phyloP scores from a whole-genome alignment of 2,888 invertebrate species.

The Rhagonycha fulva region DNA sequence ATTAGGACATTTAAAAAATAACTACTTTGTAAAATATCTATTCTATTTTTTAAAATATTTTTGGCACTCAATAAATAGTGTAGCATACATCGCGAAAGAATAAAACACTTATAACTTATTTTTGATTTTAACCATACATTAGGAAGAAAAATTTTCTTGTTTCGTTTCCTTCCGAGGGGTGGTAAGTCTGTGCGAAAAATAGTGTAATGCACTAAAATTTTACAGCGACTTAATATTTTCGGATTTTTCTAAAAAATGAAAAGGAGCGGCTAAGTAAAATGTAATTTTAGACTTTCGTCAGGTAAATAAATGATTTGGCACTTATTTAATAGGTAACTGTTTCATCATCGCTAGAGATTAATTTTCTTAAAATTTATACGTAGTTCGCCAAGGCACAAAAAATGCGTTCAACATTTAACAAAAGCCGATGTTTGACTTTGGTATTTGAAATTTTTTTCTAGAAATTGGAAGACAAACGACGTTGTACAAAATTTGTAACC shows the following conservation, averaged over 20 bases:
- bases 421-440: not conserved
- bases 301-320: not conserved
- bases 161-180: too few relatives aligned
- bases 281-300: not conserved
- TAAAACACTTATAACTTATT: not conserved
- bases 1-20: not conserved
- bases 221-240: too few relatives aligned
- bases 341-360: not conserved
- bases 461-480: conserved; percentile 1
- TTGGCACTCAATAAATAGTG: not conserved
- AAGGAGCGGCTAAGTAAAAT: not conserved
- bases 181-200: too few relatives aligned
- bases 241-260: too few relatives aligned
- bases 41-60: not conserved
- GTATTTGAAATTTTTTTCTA: not conserved
- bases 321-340: not conserved
- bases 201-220: too few relatives aligned
- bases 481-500: not conserved
- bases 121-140: not conserved
- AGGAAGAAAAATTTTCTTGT: too few relatives aligned
- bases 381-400: not conserved
- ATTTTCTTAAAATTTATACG: not conserved
- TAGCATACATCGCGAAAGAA: not conserved
- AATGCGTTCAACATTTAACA: not conserved
- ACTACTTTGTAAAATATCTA: not conserved